Base-by-base conservation (phyloP, 2,113 vertebrate species). In the Varanus komodoensis region DNA sequence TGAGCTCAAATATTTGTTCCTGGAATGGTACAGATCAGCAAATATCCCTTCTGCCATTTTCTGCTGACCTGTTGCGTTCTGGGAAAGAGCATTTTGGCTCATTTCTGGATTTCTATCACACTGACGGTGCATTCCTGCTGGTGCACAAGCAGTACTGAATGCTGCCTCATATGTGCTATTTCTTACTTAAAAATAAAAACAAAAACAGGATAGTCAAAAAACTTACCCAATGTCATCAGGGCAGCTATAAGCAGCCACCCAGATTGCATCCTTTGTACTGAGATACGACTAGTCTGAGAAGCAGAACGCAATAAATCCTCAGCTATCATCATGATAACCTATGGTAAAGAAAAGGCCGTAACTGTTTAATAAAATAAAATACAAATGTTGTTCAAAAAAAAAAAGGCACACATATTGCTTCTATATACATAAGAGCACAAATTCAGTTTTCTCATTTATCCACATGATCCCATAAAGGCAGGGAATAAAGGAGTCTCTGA, bases 281-380 rank as follows among this genome's bases (percentile, higher is more conserved):
- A 98, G 92, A 99, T 93, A 4, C 97, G 98, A 92, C 98, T 99
- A 94, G 98, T 99, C 93, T 99, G 99, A 92, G 97, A 93, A 74
- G 99, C 99, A 84, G 98, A 98, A 88, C 98, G 98, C 87, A 99
- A 95, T 87, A 99, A 95, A 91, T 99, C 98, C 81, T 99, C 98
- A 73, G 98, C 98, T 93, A 98, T 95, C 44, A 87, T 91, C 97
- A 99, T 96, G 67, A 99, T 97, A 91, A 98, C 93, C 99, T 99
- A 80, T 44, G 89, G 92, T 29, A 95, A 90, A 85, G 92, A 50
- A 91, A 85, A 52, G 25, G 52, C 3, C 34, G 79, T 95, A 57
- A 94, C 23, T 78, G 89, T 95, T 44, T 92, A 50, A 79, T 44
- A 14, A 50, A 50, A 64, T 27, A n/a, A 68, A 77, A 69, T 21